Evolutionary conservation across 2,797 vertebrate species (phyloP).

Genomic region (Echiichthys vipera): DNA sequence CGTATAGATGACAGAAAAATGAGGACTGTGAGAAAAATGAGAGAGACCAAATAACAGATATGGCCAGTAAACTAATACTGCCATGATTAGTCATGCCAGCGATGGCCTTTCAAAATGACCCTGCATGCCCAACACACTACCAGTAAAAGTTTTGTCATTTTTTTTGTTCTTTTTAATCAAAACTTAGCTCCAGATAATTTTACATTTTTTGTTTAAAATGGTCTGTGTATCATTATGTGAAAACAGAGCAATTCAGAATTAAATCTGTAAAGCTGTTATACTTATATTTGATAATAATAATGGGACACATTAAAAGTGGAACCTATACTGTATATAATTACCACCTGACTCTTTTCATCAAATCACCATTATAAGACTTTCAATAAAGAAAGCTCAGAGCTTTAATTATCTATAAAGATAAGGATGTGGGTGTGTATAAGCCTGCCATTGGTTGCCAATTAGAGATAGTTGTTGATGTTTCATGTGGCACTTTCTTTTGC

Average conservation of each 20-base stretch:
- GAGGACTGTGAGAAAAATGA: constrained; percentile 82
- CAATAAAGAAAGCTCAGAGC: neutral
- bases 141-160: neutral
- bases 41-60: constrained; percentile 67
- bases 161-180: neutral
- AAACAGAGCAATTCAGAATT: neutral
- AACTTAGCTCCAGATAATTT: neutral
- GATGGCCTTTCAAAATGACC: constrained; percentile 39
- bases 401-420: neutral
- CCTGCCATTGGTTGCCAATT: too few species aligned
- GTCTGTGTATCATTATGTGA: neutral
- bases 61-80: constrained; percentile 72
- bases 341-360: neutral
- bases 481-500: too few species aligned
- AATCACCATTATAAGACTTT: neutral
- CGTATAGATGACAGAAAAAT: constrained; percentile 63
- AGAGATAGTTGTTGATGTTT: too few species aligned
- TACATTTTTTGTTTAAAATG: neutral
- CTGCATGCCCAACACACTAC: constrained; percentile 4
- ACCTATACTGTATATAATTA: neutral
- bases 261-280: neutral
- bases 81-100: constrained; percentile 74
- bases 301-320: neutral
- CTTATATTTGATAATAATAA: neutral
- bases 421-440: too few species aligned